A percentile compares a stretch with the other conserved stretches of the same genome.
Evolutionary conservation across 2,113 vertebrate genomes (phyloP).

Genomic region (Dissostichus mawsoni): DNA sequence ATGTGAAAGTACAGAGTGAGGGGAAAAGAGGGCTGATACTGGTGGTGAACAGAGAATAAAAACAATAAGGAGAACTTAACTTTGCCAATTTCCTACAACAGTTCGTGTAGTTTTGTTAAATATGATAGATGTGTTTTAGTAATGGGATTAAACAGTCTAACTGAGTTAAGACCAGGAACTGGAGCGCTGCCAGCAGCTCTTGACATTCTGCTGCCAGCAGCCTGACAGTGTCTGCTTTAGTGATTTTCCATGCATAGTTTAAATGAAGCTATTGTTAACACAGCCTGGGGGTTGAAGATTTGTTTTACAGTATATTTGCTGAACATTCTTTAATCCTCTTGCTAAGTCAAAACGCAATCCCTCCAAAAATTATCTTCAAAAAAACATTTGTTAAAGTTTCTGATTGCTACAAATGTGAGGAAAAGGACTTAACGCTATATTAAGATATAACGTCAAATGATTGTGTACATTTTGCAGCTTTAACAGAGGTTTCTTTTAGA

Average conservation of each 20-base stretch:
- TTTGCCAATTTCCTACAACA: slow-evolving; percentile 39
- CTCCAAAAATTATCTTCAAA: slow-evolving; percentile 24
- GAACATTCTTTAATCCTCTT: slow-evolving; percentile 55
- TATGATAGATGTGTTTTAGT: slow-evolving; percentile 49
- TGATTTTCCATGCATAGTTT: slow-evolving; percentile 57
- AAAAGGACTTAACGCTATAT: background rate
- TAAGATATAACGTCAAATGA: slow-evolving; percentile 9
- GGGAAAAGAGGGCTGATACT: background rate
- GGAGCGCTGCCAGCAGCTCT: slow-evolving; percentile 55
- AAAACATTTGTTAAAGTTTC: slow-evolving; percentile 40
- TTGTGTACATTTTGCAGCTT: slow-evolving; percentile 4
- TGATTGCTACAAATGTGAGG: slow-evolving; percentile 5
- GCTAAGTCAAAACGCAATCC: slow-evolving; percentile 20
- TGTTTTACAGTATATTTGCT: slow-evolving; percentile 56
- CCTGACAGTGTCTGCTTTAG: slow-evolving; percentile 55
- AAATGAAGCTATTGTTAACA: slow-evolving; percentile 65
- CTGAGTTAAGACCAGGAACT: slow-evolving; percentile 49
- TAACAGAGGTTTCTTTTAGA: slow-evolving; percentile 1
- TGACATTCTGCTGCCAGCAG: slow-evolving; percentile 58
- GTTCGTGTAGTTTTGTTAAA: slow-evolving; percentile 38
- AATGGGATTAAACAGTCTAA: slow-evolving; percentile 62
- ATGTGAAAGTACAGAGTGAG: background rate
- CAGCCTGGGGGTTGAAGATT: slow-evolving; percentile 53
- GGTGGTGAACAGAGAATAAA: slow-evolving; percentile 10
- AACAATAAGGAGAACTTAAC: slow-evolving; percentile 19